A percentile compares a stretch with the other conserved stretches of the same genome.
phyloP scores from a whole-genome alignment of 2,888 invertebrate genomes.

The Morpho helenor region DNA sequence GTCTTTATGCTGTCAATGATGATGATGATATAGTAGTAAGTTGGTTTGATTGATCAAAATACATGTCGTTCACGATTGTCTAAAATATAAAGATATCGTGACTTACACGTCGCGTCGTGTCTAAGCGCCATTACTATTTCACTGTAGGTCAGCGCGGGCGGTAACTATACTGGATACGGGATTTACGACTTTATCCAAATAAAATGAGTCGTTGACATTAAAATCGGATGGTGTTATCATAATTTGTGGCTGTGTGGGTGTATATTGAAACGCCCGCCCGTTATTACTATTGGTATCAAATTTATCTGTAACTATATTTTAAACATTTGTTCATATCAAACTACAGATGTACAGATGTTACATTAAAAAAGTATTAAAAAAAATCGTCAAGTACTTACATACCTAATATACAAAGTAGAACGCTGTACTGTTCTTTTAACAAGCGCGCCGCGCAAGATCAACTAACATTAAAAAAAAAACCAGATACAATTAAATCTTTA shows the following conservation, averaged over 20 bases:
- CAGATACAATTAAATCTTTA: too few relatives aligned
- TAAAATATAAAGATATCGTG: slow-evolving; percentile 2
- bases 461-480: too few relatives aligned
- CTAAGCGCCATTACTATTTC: slow-evolving; percentile 6
- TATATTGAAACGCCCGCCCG: neutral
- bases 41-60: too few relatives aligned
- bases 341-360: neutral
- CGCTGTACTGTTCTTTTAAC: too few relatives aligned
- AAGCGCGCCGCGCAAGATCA: too few relatives aligned
- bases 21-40: too few relatives aligned
- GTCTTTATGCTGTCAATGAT: too few relatives aligned
- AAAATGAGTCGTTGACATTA: slow-evolving; percentile 24
- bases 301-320: neutral
- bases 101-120: slow-evolving; percentile 1
- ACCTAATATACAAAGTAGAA: too few relatives aligned
- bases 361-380: too few relatives aligned
- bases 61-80: neutral
- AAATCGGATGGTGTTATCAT: slow-evolving; percentile 17
- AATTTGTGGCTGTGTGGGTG: slow-evolving; percentile 16
- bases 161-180: slow-evolving; percentile 1
- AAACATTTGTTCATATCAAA: neutral
- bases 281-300: slow-evolving; percentile 2
- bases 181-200: slow-evolving; percentile 23
- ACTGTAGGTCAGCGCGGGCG: slow-evolving; percentile 5
- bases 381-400: too few relatives aligned